Conservation (phyloP, 2,888 invertebrate species). For the Ryuthela nishihirai region DNA sequence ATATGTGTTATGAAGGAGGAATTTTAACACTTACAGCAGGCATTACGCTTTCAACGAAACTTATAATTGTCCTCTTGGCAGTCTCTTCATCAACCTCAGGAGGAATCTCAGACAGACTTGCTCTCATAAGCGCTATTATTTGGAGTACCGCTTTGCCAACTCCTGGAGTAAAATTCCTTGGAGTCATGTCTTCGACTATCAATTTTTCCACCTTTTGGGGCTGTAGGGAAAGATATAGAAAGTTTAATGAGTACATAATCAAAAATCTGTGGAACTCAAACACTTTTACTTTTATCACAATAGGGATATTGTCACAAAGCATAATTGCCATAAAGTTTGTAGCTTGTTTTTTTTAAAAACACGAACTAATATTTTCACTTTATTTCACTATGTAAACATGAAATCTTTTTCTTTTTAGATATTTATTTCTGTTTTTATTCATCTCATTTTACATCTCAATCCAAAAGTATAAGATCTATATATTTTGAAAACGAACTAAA, state of each 20-base stretch:
- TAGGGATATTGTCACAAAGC: no score
- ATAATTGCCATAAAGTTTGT: no score
- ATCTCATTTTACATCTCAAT: no score
- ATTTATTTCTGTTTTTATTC: no score
- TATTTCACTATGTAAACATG: no score
- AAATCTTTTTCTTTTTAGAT: no score
- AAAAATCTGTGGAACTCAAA: no score
- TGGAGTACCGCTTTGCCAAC: not conserved
- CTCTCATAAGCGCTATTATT: not conserved
- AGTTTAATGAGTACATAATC: not conserved
- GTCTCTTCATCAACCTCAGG: slow-evolving; percentile 4
- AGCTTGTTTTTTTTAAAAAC: no score
- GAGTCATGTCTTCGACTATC: slow-evolving; percentile 21
- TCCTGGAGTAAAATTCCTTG: not conserved
- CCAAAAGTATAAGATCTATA: no score
- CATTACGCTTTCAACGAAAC: slow-evolving; percentile 1
- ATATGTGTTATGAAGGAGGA: not conserved
- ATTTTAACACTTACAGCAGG: not conserved
- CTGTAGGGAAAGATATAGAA: slow-evolving; percentile 5
- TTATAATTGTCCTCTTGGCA: slow-evolving; percentile 9
- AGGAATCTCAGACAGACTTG: slow-evolving; percentile 10
- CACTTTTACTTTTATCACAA: no score
- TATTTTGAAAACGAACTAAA: no score
- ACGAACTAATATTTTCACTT: no score
- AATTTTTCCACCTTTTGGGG: slow-evolving; percentile 28